Evolutionary conservation across 1,140 invertebrate species (phyloP), one percentile per base, ranked within the genome.

Genomic region (Maniola jurtina): DNA sequence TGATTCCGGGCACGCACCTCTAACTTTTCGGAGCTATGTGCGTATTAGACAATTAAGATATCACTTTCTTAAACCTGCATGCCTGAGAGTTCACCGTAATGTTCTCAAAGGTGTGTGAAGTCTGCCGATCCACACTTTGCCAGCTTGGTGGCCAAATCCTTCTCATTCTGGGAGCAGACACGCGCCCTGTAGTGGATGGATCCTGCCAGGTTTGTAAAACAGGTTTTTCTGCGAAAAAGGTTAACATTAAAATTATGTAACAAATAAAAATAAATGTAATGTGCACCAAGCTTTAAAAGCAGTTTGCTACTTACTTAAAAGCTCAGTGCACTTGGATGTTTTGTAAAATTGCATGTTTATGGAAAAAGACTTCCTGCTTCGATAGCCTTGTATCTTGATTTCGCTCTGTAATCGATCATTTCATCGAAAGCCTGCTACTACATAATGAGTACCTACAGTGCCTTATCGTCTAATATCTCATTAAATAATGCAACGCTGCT

Each of bases 391-490:
- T 59, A 79, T 79, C 80, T 38, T 72, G 77, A 83, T 80, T 75
- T 69, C 67, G 70, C 64, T 67, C 70, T 70, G 75, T 84, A 85
- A 86, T 85, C 78, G 78, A 70, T 63, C 72, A 73, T 82, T 84
- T 81, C 73, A 84, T 81, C 79, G 72, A 77, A 80, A 72, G 15
- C 15, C 55, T 52, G 59, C 34, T 62, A 61, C 65, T 67, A 38
- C 33, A 76, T 80, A 86, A 88, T 84, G 71, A 81, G 66, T 72
- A 64, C 72, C 72, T 80, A 75, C 72, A 65, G 69, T 75, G 74
- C 74, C 68, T 84, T 84, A 84, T 71, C 75, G 72, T 79, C 78
- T 83, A 81, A 79, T 80, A 74, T 71, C 63, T 64, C 68, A 72
- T 78, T 77, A 80, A 84, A 67, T 34, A 34, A 35, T 55, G 5